Evolutionary conservation across 2,113 vertebrate genomes (phyloP).

Genomic region (Corapipo altera): DNA sequence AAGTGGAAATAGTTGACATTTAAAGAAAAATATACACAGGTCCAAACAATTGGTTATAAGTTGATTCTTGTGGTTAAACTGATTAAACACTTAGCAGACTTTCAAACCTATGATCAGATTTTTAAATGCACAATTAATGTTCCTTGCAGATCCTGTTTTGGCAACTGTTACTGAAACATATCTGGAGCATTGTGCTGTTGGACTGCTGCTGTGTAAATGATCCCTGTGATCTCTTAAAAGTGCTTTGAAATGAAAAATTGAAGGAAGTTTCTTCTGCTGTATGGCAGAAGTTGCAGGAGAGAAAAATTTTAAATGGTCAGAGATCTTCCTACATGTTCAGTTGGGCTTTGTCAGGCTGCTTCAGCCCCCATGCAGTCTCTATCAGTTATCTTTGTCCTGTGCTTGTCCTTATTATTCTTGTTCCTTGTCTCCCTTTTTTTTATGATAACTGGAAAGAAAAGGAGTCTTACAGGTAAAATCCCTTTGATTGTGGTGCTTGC

Average conservation of each 20-base stretch:
- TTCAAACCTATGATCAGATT: not conserved
- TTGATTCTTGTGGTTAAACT: not conserved
- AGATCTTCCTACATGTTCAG: not conserved
- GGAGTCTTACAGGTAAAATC: not conserved
- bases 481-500: not conserved
- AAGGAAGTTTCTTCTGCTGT: not conserved
- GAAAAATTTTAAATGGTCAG: not conserved
- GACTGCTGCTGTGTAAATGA: not conserved
- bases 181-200: not conserved
- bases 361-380: not conserved
- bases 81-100: not conserved
- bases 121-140: not conserved
- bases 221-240: not conserved
- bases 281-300: not conserved
- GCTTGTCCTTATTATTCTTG: not conserved
- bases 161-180: not conserved
- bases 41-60: not conserved
- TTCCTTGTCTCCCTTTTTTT: not conserved
- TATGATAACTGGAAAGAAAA: not conserved
- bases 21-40: not conserved
- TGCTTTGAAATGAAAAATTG: conserved; percentile 31
- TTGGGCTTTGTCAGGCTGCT: not conserved
- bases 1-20: not conserved
- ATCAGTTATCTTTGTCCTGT: not conserved
- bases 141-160: not conserved